phyloP scores from a whole-genome alignment of 2,888 invertebrate species.

The Ennomos quercinarius region DNA sequence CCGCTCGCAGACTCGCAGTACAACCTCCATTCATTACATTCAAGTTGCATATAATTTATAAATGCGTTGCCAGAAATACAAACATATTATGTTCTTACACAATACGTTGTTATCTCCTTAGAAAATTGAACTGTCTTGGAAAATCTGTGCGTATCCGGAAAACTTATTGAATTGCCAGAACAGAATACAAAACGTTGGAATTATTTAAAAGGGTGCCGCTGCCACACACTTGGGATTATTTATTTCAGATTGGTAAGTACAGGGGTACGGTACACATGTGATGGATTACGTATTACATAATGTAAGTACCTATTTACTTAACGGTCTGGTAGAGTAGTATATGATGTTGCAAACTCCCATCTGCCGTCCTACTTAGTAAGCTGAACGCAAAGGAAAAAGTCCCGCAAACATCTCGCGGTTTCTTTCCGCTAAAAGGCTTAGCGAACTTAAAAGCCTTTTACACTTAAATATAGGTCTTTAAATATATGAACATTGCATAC shows the following conservation, averaged over 20 bases:
- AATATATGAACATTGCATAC: slow-evolving; percentile 12
- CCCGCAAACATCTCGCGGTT: slow-evolving; percentile 29
- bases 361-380: slow-evolving; percentile 20
- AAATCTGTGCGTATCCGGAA: slow-evolving; percentile 12
- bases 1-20: slow-evolving; percentile 10
- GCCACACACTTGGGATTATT: slow-evolving; percentile 7
- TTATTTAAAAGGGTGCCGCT: slow-evolving; percentile 14
- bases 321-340: neutral
- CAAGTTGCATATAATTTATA: slow-evolving; percentile 22
- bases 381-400: slow-evolving; percentile 22
- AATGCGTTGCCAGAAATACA: slow-evolving; percentile 7
- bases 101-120: neutral
- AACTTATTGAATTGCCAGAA: slow-evolving; percentile 37
- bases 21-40: slow-evolving; percentile 21
- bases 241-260: slow-evolving; percentile 10
- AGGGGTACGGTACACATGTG: neutral
- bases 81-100: neutral
- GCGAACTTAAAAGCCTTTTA: slow-evolving; percentile 25
- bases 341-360: slow-evolving; percentile 13
- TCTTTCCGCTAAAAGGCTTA: slow-evolving; percentile 37
- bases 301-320: slow-evolving; percentile 3
- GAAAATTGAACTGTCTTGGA: slow-evolving; percentile 8
- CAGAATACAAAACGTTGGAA: slow-evolving; percentile 37
- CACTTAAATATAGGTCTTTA: slow-evolving; percentile 19
- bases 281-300: neutral